Base-by-base conservation (phyloP, 1,140 invertebrate genomes). In the Heliothis subflexa region DNA sequence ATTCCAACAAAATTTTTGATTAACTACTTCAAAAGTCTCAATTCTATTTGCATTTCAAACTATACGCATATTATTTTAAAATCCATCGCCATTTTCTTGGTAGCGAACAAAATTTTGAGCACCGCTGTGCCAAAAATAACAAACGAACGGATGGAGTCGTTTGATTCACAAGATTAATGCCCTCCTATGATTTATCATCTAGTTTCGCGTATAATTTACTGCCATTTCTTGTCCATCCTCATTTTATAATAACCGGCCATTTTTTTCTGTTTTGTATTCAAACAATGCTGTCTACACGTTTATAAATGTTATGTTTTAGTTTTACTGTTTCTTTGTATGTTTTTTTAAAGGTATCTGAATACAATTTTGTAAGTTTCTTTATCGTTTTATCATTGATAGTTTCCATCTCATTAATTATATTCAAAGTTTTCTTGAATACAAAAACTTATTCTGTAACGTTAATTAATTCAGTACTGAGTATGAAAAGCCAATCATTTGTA, bases 161-260 rank as follows among this genome's bases (percentile, higher is more conserved):
- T 79, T 74, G 78, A 66, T 79, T 66, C 61, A 66, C 28, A 74
- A 74, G 78, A 79, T 79, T 74, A 79, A 79, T 73, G 71, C 13
- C 21, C 28, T 16, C 11, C 33, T 55, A 66, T 79, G 70, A 79
- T 79, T 79, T 73, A 79, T 73, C 28, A 68, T 49, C 47, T 73
- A 66, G 52, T 64, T 79, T 79, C n/a, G 25, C 28, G 25, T 79
- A 45, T 79, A 79, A 79, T 79, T 79, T 74, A 79, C n/a, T 66
- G 61, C 57, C 33, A 66, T 79, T 79, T 79, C 52, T 79, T 66
- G 52, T 28, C 10, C 52, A 21, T 55, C 52, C 64, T 57, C 62
- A 25, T 28, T 76, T 25, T 64, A 16, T 74, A 64, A 62, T 54
- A 76, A 52, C 57, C 54, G 11, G 25, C 21, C 40, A 16, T 72